Base-by-base conservation (phyloP, 2,113 vertebrate genomes). In the Oncorhynchus clarkii region DNA sequence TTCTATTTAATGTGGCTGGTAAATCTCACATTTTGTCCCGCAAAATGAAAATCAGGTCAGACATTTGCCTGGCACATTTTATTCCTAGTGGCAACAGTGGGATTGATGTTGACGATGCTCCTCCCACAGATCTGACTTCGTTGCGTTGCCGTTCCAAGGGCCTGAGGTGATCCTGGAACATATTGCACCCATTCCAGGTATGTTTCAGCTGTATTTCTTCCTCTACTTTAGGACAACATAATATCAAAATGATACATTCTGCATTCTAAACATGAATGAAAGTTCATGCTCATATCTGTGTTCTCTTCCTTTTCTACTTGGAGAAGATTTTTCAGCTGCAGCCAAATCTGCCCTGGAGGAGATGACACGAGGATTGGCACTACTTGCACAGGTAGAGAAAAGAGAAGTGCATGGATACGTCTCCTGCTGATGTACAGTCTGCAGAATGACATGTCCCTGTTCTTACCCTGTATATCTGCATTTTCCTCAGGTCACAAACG, bases 101-200 rank as follows among this genome's bases (percentile, higher is more conserved):
- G 39, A 27, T 60, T 49, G 60, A 13, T 69, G n/a, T 54, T 6
- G 4, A 24, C 31, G 12, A 71, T 67, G 45, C 12, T 49, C 73
- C 66, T 54, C 22, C 29, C 26, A 2, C 81, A 96, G 95, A 87
- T 96, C 95, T 72, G 95, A 96, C 74, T 96, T 96, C 79, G 93
- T 96, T 86, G 91, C 93, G 3, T 87, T 96, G 68, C 95, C 95
- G 4, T 96, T 96, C 91, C 95, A 96, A 91, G 95, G 92, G 84
- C 91, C 92, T 49, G 95, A 96, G 86, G 95, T 96, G 78, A 88
- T 96, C 78, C 79, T 96, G 54, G 95, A 95, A 77, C 95, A 95
- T 0, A 90, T 96, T 72, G 88, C 91, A 62, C 94, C 94, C 0
- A 90, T 95, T 78, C 92, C 94, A 94, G 95, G 95, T 96, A 92